Evolutionary conservation across 1,140 invertebrate species (phyloP), one percentile per base, ranked within the genome.

Genomic region (Trigoniulus corallinus): DNA sequence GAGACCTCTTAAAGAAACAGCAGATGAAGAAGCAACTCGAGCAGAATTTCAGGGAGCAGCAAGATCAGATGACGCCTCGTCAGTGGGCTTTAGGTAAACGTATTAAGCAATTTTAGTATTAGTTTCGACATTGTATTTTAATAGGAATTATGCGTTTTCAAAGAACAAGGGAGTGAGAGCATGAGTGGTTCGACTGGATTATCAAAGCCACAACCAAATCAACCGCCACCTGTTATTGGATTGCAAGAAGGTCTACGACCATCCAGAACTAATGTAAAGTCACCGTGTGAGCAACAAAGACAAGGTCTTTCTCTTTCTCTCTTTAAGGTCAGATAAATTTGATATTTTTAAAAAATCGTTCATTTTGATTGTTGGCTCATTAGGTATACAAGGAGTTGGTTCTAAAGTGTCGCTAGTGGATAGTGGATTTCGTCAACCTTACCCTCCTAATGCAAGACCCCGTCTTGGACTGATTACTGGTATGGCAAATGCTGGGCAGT

Each of bases 1-100:
- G 85, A 25, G 84, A 88, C 63, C 67, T 91, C 43, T 67, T 91
- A n/a, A 82, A 86, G 59, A 64, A 81, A 25, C 80, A 85, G 57
- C 77, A 81, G 47, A 70, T 73, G 25, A 74, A 67, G 51, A 67
- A 65, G 52, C 55, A 59, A 27, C 55, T 67, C 49, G 62, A 67
- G 27, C 53, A 63, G 43, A 53, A 60, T 13, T 18, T 29, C 15
- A 13, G 22, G 43, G 39, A 59, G 53, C 54, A 57, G 48, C 54
- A 59, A 42, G 57, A 53, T 21, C 54, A 56, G 48, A 56, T 62
- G 29, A 52, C 59, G 18, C 55, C 60, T 10, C 56, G 55, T 15
- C 56, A 59, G 54, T 56, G 57, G 49, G 56, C 60, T 21, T 27
- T 51, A 22, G 51, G n/a, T n/a, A n/a, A n/a, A n/a, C n/a, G 43